Base-by-base conservation (phyloP, 2,888 invertebrate species). In the Adineta ricciae region DNA sequence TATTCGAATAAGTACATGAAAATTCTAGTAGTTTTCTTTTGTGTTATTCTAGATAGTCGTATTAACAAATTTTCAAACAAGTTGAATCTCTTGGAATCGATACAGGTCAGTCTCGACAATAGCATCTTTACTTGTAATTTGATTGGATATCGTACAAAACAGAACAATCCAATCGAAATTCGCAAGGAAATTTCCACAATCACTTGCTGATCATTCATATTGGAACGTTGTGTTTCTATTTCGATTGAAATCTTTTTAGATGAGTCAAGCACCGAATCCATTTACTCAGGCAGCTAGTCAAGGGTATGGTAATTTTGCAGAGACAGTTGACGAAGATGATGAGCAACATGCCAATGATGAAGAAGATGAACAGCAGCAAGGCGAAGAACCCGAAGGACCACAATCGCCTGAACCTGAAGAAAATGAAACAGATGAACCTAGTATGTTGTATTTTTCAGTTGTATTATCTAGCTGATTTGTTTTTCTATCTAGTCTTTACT, bases 231-330 rank as follows among this genome's bases (percentile, higher is more conserved):
- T n/a, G n/a, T n/a, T n/a, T n/a, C n/a, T n/a, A n/a, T n/a, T n/a
- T n/a, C n/a, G n/a, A 49, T 49, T 50, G 3, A 21, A 21, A 21
- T 52, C 21, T 9, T 64, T 64, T 9, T 27, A 64, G 64, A 64
- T 64, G 64, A 64, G 32, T 64, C 64, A 78, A 78, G 36, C 73
- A 41, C 41, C 41, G 1, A 78, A 78, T 78, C 73, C 73, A 78
- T 78, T 78, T 19, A 78, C 73, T 21, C 73, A 78, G 41, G 38
- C 8, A 41, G 38, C 36, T 36, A 41, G 38, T 38, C 73, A 78
- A 41, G 73, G 73, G 38, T 41, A 78, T 19, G 73, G 73, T 78
- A 21, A 78, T 78, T 78, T 78, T 19, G n/a, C 24, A 4, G 24
- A 19, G 41, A 41, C 41, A 41, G 24, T 41, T 24, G 73, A 78